Base-by-base conservation (phyloP, 2,113 vertebrate genomes). In the Pongo abelii region DNA sequence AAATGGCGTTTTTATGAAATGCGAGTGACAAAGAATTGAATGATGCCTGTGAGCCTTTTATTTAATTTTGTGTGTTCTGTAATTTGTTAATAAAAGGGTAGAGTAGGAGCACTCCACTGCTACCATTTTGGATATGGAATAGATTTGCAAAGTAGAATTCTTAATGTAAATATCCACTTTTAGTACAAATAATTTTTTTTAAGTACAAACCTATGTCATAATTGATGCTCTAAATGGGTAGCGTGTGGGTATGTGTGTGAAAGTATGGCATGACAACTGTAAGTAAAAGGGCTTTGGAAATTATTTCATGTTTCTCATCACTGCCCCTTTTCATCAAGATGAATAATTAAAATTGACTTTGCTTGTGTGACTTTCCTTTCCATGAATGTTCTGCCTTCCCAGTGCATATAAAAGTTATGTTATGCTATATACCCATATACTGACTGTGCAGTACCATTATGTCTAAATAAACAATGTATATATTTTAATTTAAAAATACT, bases 1-100 rank as follows among this genome's bases (percentile, higher is more conserved):
- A 96, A 94, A 92, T 96, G 55, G 1, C 55, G 75, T 96, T 96
- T 91, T 87, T 96, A 92, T 97, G 55, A 95, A 94, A 96, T 95
- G 30, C 46, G 90, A 95, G 61, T 84, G 69, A 85, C 92, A 91
- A 88, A 90, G 57, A 91, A 64, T 35, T 94, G 77, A 96, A 92
- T 88, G 59, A 84, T 94, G 79, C 43, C 69, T 84, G 18, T 59
- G 32, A 96, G 59, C 55, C 64, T 94, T 90, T 93, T 83, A 83
- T 78, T 91, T 94, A 92, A 92, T 94, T 90, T 92, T 93, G 61
- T 81, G 38, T 95, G 50, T 83, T 88, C 18, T 43, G 40, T 81
- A 93, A 95, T 86, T 87, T 94, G 46, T 74, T 95, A 93, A 74
- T 95, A 91, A 92, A 89, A 43, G 22, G 5, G 89, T n/a, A 48